Evolutionary conservation across 1,140 invertebrate genomes (phyloP).

Genomic region (Drosophila erecta): DNA sequence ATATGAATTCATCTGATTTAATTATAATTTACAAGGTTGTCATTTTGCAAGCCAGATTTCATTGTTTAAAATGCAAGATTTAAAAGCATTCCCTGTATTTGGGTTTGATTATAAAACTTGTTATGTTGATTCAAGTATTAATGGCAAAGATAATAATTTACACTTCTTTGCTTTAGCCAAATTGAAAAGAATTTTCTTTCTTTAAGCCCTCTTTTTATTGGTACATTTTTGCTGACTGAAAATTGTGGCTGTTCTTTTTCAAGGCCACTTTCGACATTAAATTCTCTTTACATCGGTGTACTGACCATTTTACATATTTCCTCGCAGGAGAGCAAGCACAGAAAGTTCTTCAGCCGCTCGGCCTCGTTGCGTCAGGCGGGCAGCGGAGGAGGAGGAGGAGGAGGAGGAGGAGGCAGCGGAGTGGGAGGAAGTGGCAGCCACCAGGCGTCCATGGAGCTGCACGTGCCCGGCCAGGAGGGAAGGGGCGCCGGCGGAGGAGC

Average conservation of each 20-base stretch:
- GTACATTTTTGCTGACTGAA: not conserved
- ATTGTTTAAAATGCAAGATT: no score
- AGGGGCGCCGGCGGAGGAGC: slow-evolving; percentile 17
- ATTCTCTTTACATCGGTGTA: slow-evolving; percentile 2
- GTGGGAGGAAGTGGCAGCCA: slow-evolving; percentile 39
- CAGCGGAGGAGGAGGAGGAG: not conserved
- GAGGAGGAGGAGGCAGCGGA: no score
- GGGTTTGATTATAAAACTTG: no score
- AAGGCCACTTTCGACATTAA: not conserved
- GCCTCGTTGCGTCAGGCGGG: slow-evolving; percentile 81
- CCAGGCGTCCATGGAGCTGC: slow-evolving; percentile 76
- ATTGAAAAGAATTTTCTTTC: no score
- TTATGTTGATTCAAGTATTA: no score
- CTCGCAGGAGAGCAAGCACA: slow-evolving; percentile 55
- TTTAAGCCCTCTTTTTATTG: no score
- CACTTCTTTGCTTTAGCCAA: no score
- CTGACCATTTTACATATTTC: not conserved
- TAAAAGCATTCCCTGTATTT: no score
- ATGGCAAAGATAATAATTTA: no score
- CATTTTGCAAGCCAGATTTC: no score
- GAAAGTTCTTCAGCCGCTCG: slow-evolving; percentile 80
- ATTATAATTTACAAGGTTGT: no score
- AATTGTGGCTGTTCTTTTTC: not conserved
- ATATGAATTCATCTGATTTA: no score
- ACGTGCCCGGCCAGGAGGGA: slow-evolving; percentile 70